These are phyloP conservation scores for Drosophila lowei DNA, from an alignment of 1,140 invertebrate species.

Conservation along the genomic window DNA sequence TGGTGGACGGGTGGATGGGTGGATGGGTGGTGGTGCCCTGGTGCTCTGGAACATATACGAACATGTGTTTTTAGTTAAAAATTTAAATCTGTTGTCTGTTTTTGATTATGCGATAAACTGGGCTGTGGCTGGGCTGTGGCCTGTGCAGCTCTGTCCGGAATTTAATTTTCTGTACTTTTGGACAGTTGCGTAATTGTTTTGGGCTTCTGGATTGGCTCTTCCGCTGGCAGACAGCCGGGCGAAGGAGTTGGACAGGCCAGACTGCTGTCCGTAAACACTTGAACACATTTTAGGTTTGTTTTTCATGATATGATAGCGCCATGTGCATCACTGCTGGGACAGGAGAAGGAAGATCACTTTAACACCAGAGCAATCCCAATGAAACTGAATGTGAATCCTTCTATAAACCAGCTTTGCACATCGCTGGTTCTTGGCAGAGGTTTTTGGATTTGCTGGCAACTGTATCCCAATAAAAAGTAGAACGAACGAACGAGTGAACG, in stretches of 20 bases:
- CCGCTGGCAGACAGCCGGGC: neutral
- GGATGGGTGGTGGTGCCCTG: slow-evolving; percentile 37
- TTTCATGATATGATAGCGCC: no score
- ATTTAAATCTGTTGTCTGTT: slow-evolving; percentile 71
- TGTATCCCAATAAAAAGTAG: no score
- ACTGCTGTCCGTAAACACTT: no score
- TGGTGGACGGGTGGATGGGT: slow-evolving; percentile 18
- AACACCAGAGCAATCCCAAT: no score
- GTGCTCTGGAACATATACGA: slow-evolving; percentile 62
- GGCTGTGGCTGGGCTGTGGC: slow-evolving; percentile 2
- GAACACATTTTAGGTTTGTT: no score
- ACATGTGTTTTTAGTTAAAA: slow-evolving; percentile 75
- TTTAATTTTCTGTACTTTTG: slow-evolving; percentile 34
- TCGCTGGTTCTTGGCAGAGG: no score
- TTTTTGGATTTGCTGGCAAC: no score
- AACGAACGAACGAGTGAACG: no score
- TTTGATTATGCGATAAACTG: slow-evolving; percentile 70
- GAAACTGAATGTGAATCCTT: no score
- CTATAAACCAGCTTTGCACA: no score
- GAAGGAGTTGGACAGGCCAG: neutral
- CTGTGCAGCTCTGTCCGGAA: neutral
- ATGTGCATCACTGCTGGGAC: no score
- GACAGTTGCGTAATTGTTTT: slow-evolving; percentile 73
- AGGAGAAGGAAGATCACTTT: no score
- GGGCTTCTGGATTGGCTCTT: slow-evolving; percentile 16